Conservation (phyloP, 2,113 vertebrate genomes). For the Dasyprocta punctata region DNA sequence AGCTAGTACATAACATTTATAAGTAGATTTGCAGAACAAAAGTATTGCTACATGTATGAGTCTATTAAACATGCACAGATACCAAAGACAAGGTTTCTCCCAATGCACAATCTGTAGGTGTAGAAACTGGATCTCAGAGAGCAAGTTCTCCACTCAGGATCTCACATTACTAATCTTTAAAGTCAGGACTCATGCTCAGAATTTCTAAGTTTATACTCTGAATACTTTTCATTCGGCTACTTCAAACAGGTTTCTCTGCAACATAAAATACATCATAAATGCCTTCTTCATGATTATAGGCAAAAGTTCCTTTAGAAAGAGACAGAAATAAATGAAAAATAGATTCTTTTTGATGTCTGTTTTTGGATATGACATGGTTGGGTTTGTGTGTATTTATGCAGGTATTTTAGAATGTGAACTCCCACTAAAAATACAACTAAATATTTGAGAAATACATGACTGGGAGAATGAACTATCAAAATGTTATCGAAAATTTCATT, state of each 20-base stretch:
- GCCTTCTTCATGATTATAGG: not conserved
- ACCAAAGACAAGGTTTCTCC: not conserved
- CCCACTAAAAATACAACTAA: not conserved
- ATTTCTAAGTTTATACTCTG: constrained; percentile 37
- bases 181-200: not conserved
- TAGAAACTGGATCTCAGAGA: not conserved
- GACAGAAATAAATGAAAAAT: not conserved
- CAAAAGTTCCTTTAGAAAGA: not conserved
- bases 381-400: not conserved
- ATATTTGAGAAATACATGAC: not conserved
- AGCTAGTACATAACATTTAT: not conserved
- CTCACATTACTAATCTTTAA: not conserved
- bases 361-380: not conserved
- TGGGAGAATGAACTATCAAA: not conserved
- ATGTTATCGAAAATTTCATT: not conserved
- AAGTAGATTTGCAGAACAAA: not conserved
- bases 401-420: not conserved
- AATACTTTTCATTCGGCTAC: not conserved
- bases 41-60: not conserved
- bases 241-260: not conserved
- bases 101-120: not conserved
- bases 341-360: not conserved
- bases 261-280: not conserved
- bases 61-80: not conserved
- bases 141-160: not conserved